Conservation (phyloP, 2,113 vertebrate genomes). For the Cariama cristata region DNA sequence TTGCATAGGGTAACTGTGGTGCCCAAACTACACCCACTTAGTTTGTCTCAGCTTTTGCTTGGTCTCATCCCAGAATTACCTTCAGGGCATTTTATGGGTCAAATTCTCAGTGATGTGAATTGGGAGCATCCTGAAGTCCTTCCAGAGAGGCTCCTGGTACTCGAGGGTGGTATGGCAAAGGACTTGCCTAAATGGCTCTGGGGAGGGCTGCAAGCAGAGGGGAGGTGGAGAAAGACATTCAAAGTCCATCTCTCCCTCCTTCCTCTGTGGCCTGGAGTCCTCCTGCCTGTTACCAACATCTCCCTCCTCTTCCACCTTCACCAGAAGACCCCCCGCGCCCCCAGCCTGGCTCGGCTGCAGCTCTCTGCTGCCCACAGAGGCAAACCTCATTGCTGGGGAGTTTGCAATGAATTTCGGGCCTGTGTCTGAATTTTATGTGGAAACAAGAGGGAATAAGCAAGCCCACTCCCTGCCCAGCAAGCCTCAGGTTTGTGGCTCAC, state of each 20-base stretch:
- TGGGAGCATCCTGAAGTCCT: not conserved
- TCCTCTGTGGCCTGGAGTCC: not conserved
- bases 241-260: not conserved
- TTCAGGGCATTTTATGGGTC: not conserved
- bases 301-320: not conserved
- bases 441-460: not conserved
- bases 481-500: not conserved
- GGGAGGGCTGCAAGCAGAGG: not conserved
- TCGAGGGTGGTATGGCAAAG: rapidly evolving
- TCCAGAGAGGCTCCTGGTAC: not conserved
- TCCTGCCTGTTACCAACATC: not conserved
- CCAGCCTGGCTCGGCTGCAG: not conserved
- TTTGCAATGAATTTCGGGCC: not conserved
- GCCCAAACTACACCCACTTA: rapidly evolving
- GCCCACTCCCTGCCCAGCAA: not conserved
- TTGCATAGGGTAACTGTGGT: not conserved
- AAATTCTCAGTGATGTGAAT: not conserved
- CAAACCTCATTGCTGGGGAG: not conserved
- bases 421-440: not conserved
- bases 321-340: not conserved
- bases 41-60: not conserved
- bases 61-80: not conserved
- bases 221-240: not conserved
- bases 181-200: not conserved
- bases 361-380: not conserved